phyloP scores from a whole-genome alignment of 2,888 invertebrate species.

The Polylopha cassiicola region DNA sequence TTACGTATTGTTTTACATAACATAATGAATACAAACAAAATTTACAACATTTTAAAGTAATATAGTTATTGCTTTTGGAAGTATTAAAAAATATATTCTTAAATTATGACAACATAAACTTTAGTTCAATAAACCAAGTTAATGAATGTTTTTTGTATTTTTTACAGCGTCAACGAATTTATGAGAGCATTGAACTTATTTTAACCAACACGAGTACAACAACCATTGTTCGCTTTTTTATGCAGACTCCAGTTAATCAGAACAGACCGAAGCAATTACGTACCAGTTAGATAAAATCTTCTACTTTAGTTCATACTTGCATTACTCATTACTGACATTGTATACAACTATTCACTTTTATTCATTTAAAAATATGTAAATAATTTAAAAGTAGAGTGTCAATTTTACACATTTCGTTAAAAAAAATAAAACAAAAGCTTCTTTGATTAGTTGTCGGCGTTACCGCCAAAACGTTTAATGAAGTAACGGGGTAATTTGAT shows the following conservation, averaged over 20 bases:
- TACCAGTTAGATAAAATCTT: too few species aligned
- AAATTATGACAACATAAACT: slow-evolving; percentile 25
- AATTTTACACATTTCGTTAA: too few species aligned
- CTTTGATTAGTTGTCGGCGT: slow-evolving; percentile 9
- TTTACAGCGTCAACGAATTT: slow-evolving; percentile 13
- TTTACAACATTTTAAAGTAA: too few species aligned
- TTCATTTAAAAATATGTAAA: background rate
- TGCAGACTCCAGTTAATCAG: too few species aligned
- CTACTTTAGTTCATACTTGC: too few species aligned
- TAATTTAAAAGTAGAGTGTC: too few species aligned
- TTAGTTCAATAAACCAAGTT: slow-evolving; percentile 28
- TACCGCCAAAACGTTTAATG: slow-evolving; percentile 9
- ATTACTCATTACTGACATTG: slow-evolving; percentile 2
- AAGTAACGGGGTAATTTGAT: slow-evolving; percentile 11
- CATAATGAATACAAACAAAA: too few species aligned
- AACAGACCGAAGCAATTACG: too few species aligned
- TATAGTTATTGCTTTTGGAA: too few species aligned
- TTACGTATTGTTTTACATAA: too few species aligned
- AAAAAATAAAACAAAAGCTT: too few species aligned
- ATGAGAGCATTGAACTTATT: slow-evolving; percentile 9
- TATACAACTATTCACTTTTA: slow-evolving; percentile 4
- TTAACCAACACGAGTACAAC: slow-evolving; percentile 2
- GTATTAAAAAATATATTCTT: too few species aligned
- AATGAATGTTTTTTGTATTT: slow-evolving; percentile 28
- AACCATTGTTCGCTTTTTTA: background rate